A percentile compares a stretch with the other conserved stretches of the same genome.
These are phyloP conservation scores for Stenoptilia bipunctidactyla DNA, from an alignment of 2,888 invertebrate genomes.

Conservation along the genomic window DNA sequence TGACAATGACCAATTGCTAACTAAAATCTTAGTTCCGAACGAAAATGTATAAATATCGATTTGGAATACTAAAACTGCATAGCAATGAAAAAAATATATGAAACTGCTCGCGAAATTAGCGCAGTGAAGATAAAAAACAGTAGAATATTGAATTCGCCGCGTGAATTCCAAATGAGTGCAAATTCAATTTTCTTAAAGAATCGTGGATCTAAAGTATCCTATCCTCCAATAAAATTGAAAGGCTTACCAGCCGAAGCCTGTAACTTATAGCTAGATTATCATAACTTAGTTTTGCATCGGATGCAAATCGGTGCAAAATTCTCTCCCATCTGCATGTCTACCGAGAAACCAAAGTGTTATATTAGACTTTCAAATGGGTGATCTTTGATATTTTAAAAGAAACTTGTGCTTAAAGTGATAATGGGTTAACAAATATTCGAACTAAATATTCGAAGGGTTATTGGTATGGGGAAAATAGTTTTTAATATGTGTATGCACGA, in stretches of 20 bases:
- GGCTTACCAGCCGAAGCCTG: constrained; percentile 36
- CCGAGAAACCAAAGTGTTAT: constrained; percentile 42
- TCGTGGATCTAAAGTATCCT: constrained; percentile 23
- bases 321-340: constrained; percentile 45
- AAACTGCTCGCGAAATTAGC: too few species aligned
- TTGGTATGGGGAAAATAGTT: too few species aligned
- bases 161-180: constrained; percentile 22
- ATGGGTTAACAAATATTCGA: too few species aligned
- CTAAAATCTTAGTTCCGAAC: too few species aligned
- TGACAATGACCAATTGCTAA: too few species aligned
- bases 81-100: too few species aligned
- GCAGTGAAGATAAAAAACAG: neutral
- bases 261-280: constrained; percentile 53
- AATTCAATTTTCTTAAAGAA: constrained; percentile 25
- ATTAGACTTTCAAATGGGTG: constrained; percentile 47
- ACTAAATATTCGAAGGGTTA: too few species aligned
- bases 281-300: constrained; percentile 51
- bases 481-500: too few species aligned
- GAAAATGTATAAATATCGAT: too few species aligned
- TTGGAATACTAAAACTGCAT: too few species aligned
- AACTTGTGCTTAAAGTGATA: too few species aligned
- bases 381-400: too few species aligned
- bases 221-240: constrained; percentile 46
- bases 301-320: constrained; percentile 52
- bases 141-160: constrained; percentile 5